Percentiles rank a stretch among this genome's conserved stretches.
Evolutionary conservation across 2,113 vertebrate species (phyloP).

Genomic region (Misgurnus mizolepis): DNA sequence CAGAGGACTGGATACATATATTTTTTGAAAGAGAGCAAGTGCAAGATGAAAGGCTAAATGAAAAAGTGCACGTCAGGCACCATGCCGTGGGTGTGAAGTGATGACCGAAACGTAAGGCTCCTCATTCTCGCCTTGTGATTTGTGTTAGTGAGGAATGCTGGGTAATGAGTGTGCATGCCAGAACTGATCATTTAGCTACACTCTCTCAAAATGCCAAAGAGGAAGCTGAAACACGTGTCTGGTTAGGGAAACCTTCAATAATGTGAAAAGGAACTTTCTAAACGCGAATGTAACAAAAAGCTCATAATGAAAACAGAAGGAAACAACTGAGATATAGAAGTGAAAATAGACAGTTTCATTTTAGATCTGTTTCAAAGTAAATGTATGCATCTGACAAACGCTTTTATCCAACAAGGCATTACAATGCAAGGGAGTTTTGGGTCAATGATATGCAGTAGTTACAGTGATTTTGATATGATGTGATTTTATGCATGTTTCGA

Average conservation of each 20-base stretch:
- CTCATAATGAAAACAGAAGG: conserved; percentile 4
- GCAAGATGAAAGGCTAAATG: conserved; percentile 2
- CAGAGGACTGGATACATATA: not conserved
- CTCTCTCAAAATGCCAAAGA: not conserved
- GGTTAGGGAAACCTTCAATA: too few relatives aligned
- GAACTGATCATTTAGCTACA: conserved; percentile 20
- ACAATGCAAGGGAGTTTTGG: too few relatives aligned
- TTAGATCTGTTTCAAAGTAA: too few relatives aligned
- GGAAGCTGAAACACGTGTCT: not conserved
- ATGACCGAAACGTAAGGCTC: not conserved
- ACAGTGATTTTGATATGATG: too few relatives aligned
- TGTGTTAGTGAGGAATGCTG: conserved; percentile 1
- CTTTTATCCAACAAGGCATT: too few relatives aligned
- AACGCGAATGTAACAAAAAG: conserved; percentile 17
- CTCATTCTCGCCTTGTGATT: conserved; percentile 16
- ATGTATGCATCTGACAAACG: too few relatives aligned
- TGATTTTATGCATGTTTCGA: not conserved
- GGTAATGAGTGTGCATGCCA: conserved; percentile 19
- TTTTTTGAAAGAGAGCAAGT: not conserved
- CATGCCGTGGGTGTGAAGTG: not conserved
- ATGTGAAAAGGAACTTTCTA: not conserved
- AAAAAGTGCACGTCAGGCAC: not conserved
- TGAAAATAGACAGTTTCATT: not conserved
- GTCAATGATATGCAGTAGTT: too few relatives aligned
- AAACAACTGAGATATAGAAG: not conserved